Evolutionary conservation across 1,140 invertebrate species (phyloP).

Genomic region (Sarcophaga peregrina): DNA sequence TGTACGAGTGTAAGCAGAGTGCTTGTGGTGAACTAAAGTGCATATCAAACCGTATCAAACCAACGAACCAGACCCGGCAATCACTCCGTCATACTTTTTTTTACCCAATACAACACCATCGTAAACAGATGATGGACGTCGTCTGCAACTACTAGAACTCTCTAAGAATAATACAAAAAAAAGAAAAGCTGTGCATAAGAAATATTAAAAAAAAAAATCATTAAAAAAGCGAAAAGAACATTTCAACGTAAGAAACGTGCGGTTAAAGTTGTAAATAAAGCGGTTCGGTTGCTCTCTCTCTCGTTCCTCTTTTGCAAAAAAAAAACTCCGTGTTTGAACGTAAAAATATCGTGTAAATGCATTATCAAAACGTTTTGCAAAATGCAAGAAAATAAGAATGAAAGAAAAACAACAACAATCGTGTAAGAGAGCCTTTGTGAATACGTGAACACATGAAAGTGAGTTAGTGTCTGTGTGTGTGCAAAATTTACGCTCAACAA

Average conservation of each 20-base stretch:
- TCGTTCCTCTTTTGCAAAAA: neutral
- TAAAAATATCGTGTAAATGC: neutral
- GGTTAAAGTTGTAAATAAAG: conserved; percentile 12
- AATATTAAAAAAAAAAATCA: neutral
- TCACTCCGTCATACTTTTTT: neutral
- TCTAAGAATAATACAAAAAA: too few relatives aligned
- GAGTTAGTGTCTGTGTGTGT: neutral
- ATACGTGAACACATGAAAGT: neutral
- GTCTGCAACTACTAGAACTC: neutral
- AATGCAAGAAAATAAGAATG: neutral
- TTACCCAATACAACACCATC: neutral
- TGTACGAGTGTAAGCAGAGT: neutral
- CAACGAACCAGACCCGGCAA: neutral
- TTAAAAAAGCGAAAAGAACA: too few relatives aligned
- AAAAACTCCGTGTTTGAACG: neutral
- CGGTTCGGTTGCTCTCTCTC: neutral
- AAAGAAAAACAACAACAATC: neutral
- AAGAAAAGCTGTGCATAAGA: neutral
- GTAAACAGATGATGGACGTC: neutral
- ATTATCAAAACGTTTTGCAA: neutral
- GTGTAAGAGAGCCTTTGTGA: neutral
- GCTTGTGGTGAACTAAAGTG: neutral
- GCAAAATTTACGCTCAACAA: conserved; percentile 5
- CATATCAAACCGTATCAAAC: neutral
- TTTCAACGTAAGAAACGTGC: neutral